Percentiles rank a stretch among this genome's conserved stretches.
Evolutionary conservation across 2,113 vertebrate species (phyloP).

Genomic region (Xiphophorus hellerii): DNA sequence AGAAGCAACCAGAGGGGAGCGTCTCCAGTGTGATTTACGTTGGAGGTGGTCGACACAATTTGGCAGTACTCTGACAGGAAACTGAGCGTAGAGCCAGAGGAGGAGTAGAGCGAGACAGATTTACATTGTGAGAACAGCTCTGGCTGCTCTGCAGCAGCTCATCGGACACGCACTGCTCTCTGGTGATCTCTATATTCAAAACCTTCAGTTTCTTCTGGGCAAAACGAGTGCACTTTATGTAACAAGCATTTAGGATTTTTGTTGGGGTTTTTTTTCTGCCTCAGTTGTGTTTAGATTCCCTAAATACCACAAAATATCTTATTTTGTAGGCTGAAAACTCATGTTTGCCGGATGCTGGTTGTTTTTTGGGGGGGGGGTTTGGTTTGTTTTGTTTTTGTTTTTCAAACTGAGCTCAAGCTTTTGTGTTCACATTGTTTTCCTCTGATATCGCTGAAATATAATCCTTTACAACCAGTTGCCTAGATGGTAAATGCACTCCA

Average conservation of each 20-base stretch:
- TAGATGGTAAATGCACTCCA: too few species aligned
- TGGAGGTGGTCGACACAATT: slow-evolving; percentile 40
- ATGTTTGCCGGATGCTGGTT: background rate
- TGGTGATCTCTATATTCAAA: slow-evolving; percentile 46
- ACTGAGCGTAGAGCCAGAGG: slow-evolving; percentile 60
- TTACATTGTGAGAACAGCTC: slow-evolving; percentile 72
- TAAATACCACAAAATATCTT: background rate
- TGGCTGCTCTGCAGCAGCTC: slow-evolving; percentile 46
- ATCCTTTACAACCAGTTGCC: background rate
- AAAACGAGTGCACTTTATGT: background rate
- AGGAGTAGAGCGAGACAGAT: slow-evolving; percentile 63
- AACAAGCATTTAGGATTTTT: slow-evolving; percentile 3
- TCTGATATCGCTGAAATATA: background rate
- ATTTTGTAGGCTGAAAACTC: background rate
- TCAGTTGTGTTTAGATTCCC: background rate
- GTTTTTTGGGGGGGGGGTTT: background rate
- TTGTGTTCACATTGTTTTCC: slow-evolving; percentile 2
- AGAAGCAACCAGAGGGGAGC: slow-evolving; percentile 35
- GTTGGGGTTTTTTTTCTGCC: background rate
- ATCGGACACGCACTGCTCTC: slow-evolving; percentile 40
- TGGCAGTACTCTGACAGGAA: slow-evolving; percentile 58
- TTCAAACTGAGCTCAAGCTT: background rate
- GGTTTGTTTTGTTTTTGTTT: background rate
- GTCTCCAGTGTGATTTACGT: slow-evolving; percentile 76
- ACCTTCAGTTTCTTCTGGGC: background rate